Base-by-base conservation (phyloP, 2,888 invertebrate genomes). In the Noctuana brunneofusca region DNA sequence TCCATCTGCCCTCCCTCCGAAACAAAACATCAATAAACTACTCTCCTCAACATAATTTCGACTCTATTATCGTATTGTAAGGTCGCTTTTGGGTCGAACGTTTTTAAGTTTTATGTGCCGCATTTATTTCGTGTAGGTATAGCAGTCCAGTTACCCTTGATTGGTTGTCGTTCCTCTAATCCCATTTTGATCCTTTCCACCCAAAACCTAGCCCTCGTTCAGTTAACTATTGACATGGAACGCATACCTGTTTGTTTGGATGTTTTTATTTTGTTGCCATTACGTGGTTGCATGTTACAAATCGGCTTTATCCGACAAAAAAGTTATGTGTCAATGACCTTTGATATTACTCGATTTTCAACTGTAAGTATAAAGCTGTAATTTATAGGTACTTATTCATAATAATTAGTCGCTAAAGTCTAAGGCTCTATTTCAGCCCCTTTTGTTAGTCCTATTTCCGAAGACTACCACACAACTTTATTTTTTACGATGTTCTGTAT, bases 101-200 rank as follows among this genome's bases (percentile, higher is more conserved):
- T 59, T 71, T 79, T 83, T 78, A 82, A 86, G 87, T 90, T 91
- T 89, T 89, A 89, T 89, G 88, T 86, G 86, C 81, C 86, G 87
- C 88, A 90, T 90, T 91, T 91, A 91, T 91, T 88, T 91, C 83
- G 83, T 83, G 89, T 91, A 91, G 91, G 89, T 91, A 91, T 88
- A 90, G 79, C 87, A 87, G 92, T 92, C 92, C 92, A 90, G 92
- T 92, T 92, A 92, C 91, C 91, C 93, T 93, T 94, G 94, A 94
- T 94, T 94, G 93, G 93, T 93, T 93, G 93, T 92, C 93, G 93
- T 93, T 93, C 90, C 89, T 92, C 93, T 94, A 94, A 94, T 94
- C 93, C 93, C 92, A 89, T 92, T 93, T 93, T 93, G 93, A 94
- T 93, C 93, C 93, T 89, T 92, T 92, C 93, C 92, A 92, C 92